Evolutionary conservation across 2,113 vertebrate genomes (phyloP), one percentile per base, ranked within the genome.

Genomic region (Rhynchomys soricoides): DNA sequence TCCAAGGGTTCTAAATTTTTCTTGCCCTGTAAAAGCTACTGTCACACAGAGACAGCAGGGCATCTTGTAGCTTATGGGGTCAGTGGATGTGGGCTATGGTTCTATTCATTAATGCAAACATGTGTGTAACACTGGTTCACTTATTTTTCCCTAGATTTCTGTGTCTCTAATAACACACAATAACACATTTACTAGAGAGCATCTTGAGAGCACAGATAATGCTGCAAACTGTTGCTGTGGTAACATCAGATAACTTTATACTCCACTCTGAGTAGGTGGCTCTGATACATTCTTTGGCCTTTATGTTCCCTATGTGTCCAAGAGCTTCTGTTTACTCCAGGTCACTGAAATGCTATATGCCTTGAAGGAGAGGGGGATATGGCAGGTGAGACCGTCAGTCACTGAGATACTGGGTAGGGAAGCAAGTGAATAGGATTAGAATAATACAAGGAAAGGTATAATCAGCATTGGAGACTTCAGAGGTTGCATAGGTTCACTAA

Each of bases 251-350:
- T 88, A 68, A 86, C 71, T 93, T 94, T 92, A 37, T 62, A 26
- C 50, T 37, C 37, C 64, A 4, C 40, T 93, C 17, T 92, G 13
- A 78, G 34, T 52, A 95, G 29, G 13, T 82, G 50, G 5, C 34
- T 86, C 2, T 26, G 11, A 40, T 43, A 68, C 11, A 90, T 87
- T 87, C 2, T 81, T 96, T 81, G 55, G 8, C 24, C 12, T 90
- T 96, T 13, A 75, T 16, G 22, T 89, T 34, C 17, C 77, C 48
- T 13, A 91, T 93, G 29, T 52, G 81, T 19, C 22, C 43, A 93
- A 50, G 50, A 94, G 0, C 15, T 71, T 96, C 64, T 96, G 64
- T 77, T 96, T 86, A 48, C 40, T 86, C 3, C 73, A 93, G 71
- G 59, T 95, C 24, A 88, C 74, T 50, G 78, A 40, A 88, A 22